These are phyloP conservation scores for Bufotes viridis DNA, from an alignment of 2,797 vertebrate species.

Conservation along the genomic window DNA sequence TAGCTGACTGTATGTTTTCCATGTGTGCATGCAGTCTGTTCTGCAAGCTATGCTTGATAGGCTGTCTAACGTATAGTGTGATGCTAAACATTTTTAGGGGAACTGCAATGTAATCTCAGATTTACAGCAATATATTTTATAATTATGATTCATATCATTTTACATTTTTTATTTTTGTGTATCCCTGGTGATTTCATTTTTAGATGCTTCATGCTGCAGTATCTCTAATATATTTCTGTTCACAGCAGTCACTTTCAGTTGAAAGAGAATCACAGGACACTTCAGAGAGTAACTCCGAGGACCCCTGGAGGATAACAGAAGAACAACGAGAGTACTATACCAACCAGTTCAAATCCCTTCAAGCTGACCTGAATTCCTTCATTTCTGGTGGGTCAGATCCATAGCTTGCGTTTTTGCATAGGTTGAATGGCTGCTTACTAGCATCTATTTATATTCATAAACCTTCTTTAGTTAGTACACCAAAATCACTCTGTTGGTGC, in stretches of 20 bases:
- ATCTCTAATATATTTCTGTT: conserved; percentile 29
- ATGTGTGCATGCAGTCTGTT: too few species aligned
- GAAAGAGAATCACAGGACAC: conserved; percentile 81
- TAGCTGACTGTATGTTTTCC: too few species aligned
- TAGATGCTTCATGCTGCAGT: conserved; percentile 11
- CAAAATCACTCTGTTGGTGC: background rate
- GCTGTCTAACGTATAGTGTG: too few species aligned
- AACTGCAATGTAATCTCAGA: background rate
- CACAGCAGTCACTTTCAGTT: conserved; percentile 77
- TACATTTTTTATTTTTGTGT: background rate
- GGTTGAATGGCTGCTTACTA: background rate
- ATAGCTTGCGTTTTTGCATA: background rate
- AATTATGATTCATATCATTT: background rate
- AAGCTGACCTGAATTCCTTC: conserved; percentile 87
- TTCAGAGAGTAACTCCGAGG: conserved; percentile 77
- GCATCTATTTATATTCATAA: background rate
- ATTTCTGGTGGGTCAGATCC: conserved; percentile 82
- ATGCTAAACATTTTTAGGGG: too few species aligned
- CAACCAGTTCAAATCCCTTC: conserved; percentile 90
- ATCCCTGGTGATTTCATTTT: background rate
- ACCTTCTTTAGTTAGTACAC: background rate
- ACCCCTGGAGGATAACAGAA: conserved; percentile 96
- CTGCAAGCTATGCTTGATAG: too few species aligned
- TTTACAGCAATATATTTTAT: background rate
- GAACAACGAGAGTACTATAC: conserved; percentile 96